Evolutionary conservation across 2,797 vertebrate genomes (phyloP).

Genomic region (Chrosomus eos): DNA sequence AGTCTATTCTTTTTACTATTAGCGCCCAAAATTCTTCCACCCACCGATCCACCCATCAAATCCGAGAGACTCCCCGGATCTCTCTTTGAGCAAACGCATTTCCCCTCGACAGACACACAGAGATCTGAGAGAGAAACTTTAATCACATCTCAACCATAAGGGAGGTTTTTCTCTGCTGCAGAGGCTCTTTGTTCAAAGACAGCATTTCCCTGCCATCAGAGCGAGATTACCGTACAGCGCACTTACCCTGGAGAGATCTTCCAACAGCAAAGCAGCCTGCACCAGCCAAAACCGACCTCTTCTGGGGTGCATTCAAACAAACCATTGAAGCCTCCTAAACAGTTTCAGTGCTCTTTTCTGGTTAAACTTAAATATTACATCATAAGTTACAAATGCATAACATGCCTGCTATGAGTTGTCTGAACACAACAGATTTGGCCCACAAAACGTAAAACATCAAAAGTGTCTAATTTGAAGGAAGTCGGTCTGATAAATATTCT

Average conservation of each 20-base stretch:
- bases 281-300: slow-evolving; percentile 46
- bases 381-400: slow-evolving; percentile 30
- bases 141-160: slow-evolving; percentile 76
- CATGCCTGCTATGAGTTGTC: not conserved
- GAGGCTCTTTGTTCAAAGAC: slow-evolving; percentile 77
- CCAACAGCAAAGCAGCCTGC: slow-evolving; percentile 41
- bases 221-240: slow-evolving; percentile 67
- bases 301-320: slow-evolving; percentile 48
- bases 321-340: slow-evolving; percentile 44
- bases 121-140: slow-evolving; percentile 75
- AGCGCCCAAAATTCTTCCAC: not conserved
- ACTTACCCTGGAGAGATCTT: slow-evolving; percentile 48
- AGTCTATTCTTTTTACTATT: slow-evolving; percentile 55
- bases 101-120: slow-evolving; percentile 70
- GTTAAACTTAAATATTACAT: slow-evolving; percentile 43
- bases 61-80: slow-evolving; percentile 59
- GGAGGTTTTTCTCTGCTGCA: slow-evolving; percentile 70
- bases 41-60: slow-evolving; percentile 38
- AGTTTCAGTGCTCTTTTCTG: slow-evolving; percentile 29
- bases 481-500: not conserved
- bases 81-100: slow-evolving; percentile 74
- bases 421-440: slow-evolving; percentile 9
- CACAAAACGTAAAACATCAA: not conserved
- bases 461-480: not conserved
- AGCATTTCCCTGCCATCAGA: slow-evolving; percentile 72